Percentiles rank a stretch among this genome's conserved stretches.
phyloP scores from a whole-genome alignment of 2,888 invertebrate genomes.

The Aphidius colemani region DNA sequence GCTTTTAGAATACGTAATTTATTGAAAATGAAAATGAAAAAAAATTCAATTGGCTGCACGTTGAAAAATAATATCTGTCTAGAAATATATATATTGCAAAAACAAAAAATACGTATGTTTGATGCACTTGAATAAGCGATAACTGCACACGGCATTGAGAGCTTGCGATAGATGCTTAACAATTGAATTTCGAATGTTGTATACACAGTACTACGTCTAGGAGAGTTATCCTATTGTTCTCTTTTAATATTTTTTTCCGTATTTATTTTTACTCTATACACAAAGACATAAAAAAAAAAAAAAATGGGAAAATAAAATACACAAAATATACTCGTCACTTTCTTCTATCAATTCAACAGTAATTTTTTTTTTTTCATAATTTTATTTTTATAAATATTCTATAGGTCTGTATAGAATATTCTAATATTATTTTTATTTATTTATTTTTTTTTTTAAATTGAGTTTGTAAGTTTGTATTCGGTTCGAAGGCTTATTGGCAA shows the following conservation, averaged over 20 bases:
- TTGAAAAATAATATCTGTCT: too few relatives aligned
- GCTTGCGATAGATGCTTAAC: slow-evolving; percentile 3
- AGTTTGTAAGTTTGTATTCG: slow-evolving; percentile 33
- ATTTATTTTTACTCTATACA: too few relatives aligned
- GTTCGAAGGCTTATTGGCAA: slow-evolving; percentile 24
- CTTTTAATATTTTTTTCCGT: background rate
- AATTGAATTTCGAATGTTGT: slow-evolving; percentile 5
- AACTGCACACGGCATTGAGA: slow-evolving; percentile 13
- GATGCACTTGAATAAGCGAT: background rate
- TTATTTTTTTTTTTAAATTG: slow-evolving; percentile 26
- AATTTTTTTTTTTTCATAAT: slow-evolving; percentile 15
- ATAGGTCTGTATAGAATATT: slow-evolving; percentile 10
- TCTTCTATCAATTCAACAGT: background rate
- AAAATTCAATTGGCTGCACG: too few relatives aligned
- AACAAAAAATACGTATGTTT: too few relatives aligned
- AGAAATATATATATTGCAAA: too few relatives aligned
- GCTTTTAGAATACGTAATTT: too few relatives aligned
- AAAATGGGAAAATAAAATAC: too few relatives aligned
- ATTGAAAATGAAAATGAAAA: too few relatives aligned
- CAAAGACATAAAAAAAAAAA: too few relatives aligned
- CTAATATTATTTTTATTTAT: background rate
- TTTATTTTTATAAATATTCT: slow-evolving; percentile 26
- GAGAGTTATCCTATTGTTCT: background rate
- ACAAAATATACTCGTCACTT: background rate
- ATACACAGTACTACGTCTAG: background rate